Evolutionary conservation across 1,140 invertebrate species (phyloP).

Genomic region (Battus philenor): DNA sequence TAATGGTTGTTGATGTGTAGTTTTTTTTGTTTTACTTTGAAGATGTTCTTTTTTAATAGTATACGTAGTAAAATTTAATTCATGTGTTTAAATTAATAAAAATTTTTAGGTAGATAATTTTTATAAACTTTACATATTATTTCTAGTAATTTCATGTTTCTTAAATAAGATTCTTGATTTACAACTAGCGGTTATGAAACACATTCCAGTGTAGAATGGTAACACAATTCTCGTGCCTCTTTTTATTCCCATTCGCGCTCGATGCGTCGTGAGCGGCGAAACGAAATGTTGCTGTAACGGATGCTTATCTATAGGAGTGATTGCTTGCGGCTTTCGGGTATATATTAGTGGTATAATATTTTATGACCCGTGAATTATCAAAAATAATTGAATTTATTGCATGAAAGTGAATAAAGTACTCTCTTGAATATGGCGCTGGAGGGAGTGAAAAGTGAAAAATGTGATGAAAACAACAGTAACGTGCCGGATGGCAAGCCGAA

Average conservation of each 20-base stretch:
- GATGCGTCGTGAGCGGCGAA: slow-evolving; percentile 53
- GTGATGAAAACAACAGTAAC: slow-evolving; percentile 69
- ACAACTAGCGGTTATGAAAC: too few relatives aligned
- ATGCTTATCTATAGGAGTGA: slow-evolving; percentile 60
- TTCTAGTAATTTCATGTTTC: background rate
- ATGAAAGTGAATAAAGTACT: slow-evolving; percentile 69
- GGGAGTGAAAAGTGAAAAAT: slow-evolving; percentile 74
- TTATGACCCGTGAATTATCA: slow-evolving; percentile 49
- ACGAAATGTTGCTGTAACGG: slow-evolving; percentile 40
- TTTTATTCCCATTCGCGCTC: slow-evolving; percentile 64
- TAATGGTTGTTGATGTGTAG: too few relatives aligned
- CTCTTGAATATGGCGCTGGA: slow-evolving; percentile 70
- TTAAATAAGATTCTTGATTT: background rate
- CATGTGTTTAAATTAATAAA: too few relatives aligned
- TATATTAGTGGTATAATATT: slow-evolving; percentile 54
- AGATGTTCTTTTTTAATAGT: too few relatives aligned
- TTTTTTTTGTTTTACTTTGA: too few relatives aligned
- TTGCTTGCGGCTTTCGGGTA: slow-evolving; percentile 50
- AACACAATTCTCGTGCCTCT: slow-evolving; percentile 14
- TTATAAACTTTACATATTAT: too few relatives aligned
- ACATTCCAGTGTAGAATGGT: too few relatives aligned
- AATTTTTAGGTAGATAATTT: too few relatives aligned
- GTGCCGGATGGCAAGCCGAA: slow-evolving; percentile 64
- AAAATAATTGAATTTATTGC: slow-evolving; percentile 49
- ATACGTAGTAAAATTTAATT: too few relatives aligned